These are phyloP conservation scores for Sycophila sp. DNA, from an alignment of 1,140 invertebrate species.

Conservation along the genomic window DNA sequence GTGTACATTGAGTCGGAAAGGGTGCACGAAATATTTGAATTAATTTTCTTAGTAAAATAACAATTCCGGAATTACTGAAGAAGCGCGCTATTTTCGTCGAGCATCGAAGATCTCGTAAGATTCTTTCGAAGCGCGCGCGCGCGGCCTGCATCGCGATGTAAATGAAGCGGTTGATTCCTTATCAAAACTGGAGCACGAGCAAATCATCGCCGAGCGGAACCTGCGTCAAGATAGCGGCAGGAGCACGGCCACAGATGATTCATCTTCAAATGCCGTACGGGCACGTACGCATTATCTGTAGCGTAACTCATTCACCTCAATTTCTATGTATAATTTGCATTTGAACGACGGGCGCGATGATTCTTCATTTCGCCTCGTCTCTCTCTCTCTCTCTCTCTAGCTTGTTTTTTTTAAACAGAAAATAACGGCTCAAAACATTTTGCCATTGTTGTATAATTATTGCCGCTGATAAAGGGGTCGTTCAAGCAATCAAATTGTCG, in stretches of 20 bases:
- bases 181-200: constrained; percentile 31
- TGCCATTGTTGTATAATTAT: not conserved
- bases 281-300: not conserved
- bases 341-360: not conserved
- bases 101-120: no score
- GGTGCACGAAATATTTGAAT: no score
- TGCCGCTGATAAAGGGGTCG: not conserved
- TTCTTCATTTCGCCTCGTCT: not conserved
- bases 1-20: no score
- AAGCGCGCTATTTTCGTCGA: no score
- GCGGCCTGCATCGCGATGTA: not conserved
- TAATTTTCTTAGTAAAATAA: no score
- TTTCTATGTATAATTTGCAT: constrained; percentile 16
- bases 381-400: not conserved
- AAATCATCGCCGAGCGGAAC: constrained; percentile 21
- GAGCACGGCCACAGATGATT: constrained; percentile 4
- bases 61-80: no score
- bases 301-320: not conserved
- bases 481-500: not conserved
- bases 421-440: not conserved
- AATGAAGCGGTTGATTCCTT: constrained; percentile 1
- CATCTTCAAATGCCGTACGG: not conserved
- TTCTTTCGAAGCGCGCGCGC: not conserved
- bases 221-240: constrained; percentile 19
- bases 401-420: not conserved